Evolutionary conservation across 2,888 invertebrate species (phyloP).

Genomic region (Chrysodeixis includens): DNA sequence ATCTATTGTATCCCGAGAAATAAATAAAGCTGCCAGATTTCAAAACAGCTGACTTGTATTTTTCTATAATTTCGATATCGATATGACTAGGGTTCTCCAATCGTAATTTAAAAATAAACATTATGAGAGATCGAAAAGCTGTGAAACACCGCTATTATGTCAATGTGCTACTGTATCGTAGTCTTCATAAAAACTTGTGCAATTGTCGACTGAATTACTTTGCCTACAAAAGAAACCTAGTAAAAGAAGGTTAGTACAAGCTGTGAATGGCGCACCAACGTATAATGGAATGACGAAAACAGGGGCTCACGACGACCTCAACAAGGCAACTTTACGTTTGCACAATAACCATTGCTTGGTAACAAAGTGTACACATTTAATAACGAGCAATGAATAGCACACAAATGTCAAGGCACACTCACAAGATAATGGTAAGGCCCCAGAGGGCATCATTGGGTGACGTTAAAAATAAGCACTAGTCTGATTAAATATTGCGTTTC

Average conservation of each 20-base stretch:
- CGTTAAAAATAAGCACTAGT: neutral
- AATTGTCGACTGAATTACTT: constrained; percentile 24
- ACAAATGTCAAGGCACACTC: neutral
- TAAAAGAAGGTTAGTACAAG: constrained; percentile 23
- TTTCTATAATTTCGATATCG: constrained; percentile 42
- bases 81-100: constrained; percentile 54
- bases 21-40: constrained; percentile 51
- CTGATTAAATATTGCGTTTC: neutral
- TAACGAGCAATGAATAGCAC: neutral
- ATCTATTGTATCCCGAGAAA: constrained; percentile 16
- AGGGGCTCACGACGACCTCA: constrained; percentile 14
- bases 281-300: constrained; percentile 19
- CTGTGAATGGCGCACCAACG: constrained; percentile 10
- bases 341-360: neutral
- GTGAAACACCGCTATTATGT: constrained; percentile 30
- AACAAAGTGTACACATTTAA: neutral
- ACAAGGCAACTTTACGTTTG: neutral
- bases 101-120: constrained; percentile 34
- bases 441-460: neutral
- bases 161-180: constrained; percentile 20
- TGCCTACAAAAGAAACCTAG: neutral
- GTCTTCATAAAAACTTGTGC: constrained; percentile 27
- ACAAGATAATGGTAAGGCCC: neutral
- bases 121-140: constrained; percentile 48
- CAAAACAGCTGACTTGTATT: constrained; percentile 32